Evolutionary conservation across 2,113 vertebrate species (phyloP), one percentile per base, ranked within the genome.

Genomic region (Casuarius casuarius): DNA sequence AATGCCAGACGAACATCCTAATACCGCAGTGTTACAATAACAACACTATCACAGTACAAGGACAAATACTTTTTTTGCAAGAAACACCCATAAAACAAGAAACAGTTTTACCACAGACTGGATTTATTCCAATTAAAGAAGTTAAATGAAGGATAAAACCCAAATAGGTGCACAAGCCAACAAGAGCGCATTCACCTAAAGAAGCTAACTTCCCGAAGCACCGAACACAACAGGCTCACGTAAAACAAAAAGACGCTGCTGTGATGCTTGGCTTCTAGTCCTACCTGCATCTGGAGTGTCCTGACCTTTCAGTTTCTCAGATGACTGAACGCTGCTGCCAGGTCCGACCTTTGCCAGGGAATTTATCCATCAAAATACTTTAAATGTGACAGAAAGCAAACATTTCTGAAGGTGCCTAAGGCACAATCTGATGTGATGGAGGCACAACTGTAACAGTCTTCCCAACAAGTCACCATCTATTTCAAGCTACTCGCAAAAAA

Each of bases 291-390:
- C 92, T 93, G 95, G 97, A 98, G 95, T 89, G 97, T 92, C 94
- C 91, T 98, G 98, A 99, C 98, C 98, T 99, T 99, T 99, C 96
- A 91, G 96, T 96, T 98, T 98, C 97, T 97, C 98, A 98, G 98
- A 97, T 88, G 94, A 98, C 97, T 84, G 96, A 98, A 95, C 97
- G 95, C 12, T 79, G 92, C 96, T 98, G 98, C 97, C 97, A 96
- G 86, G 72, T 91, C 81, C 80, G 95, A 99, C 98, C 99, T 99
- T 99, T 98, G 97, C 97, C 92, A 93, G 84, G 92, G 84, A 97
- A 96, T 97, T 97, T 96, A 98, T 98, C 98, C 96, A 98, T 98
- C 98, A 98, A 94, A 95, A 5, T 15, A 62, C 85, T 94, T 85
- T 38, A 54, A 4, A 4, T 76, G 84, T 90, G 87, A 92, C 89